Conservation (phyloP, 2,888 invertebrate genomes). For the Smittia aterrima region DNA sequence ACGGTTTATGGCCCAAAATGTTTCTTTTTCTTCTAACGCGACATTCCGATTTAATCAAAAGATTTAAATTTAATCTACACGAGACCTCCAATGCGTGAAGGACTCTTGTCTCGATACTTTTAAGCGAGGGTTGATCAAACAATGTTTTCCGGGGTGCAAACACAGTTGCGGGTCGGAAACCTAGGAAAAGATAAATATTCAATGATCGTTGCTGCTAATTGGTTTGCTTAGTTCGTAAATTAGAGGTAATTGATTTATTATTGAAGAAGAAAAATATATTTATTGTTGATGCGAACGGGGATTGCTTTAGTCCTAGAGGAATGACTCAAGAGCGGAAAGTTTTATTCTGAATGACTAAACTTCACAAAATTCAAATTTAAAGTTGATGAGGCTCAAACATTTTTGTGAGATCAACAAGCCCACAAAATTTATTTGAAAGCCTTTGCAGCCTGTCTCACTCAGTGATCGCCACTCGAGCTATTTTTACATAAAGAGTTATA, state of each 20-base stretch:
- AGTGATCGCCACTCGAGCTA: background rate
- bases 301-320: too few species aligned
- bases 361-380: too few species aligned
- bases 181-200: background rate
- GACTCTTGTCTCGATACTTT: background rate
- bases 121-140: background rate
- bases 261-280: too few species aligned
- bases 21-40: background rate
- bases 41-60: background rate
- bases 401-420: background rate
- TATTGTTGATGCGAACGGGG: too few species aligned
- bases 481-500: too few species aligned
- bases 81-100: background rate
- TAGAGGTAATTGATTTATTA: too few species aligned
- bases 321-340: too few species aligned
- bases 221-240: too few species aligned
- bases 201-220: too few species aligned
- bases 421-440: background rate
- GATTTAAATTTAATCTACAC: background rate
- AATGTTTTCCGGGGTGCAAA: background rate
- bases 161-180: background rate
- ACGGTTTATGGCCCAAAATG: background rate
- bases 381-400: too few species aligned
- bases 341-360: too few species aligned
- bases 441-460: background rate